These are phyloP conservation scores for Numenius phaeopus DNA, from an alignment of 2,797 vertebrate genomes.

Conservation along the genomic window DNA sequence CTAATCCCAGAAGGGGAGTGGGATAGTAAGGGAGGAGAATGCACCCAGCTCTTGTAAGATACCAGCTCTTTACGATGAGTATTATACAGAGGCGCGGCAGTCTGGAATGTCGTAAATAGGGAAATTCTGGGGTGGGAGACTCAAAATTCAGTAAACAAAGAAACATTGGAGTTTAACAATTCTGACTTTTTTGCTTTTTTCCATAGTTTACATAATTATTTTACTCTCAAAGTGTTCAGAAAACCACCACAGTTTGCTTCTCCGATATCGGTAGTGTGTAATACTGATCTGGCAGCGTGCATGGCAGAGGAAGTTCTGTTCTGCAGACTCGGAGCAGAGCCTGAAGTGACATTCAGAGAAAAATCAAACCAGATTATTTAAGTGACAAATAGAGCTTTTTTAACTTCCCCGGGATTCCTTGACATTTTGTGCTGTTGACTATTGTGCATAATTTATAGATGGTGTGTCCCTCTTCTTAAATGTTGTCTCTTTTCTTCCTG, in stretches of 20 bases:
- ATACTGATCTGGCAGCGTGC: slow-evolving; percentile 59
- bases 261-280: not conserved
- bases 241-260: slow-evolving; percentile 19
- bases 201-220: slow-evolving; percentile 44
- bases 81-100: slow-evolving; percentile 46
- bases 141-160: slow-evolving; percentile 54
- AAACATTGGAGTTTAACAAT: slow-evolving; percentile 46
- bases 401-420: slow-evolving; percentile 15
- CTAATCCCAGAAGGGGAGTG: slow-evolving; percentile 22
- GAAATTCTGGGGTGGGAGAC: slow-evolving; percentile 17
- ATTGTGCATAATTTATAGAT: slow-evolving; percentile 1
- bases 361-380: slow-evolving; percentile 53
- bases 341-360: slow-evolving; percentile 55
- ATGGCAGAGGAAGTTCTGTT: slow-evolving; percentile 37
- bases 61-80: slow-evolving; percentile 65
- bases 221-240: slow-evolving; percentile 27
- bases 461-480: not conserved
- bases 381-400: slow-evolving; percentile 35
- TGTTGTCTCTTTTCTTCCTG: not conserved
- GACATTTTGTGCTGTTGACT: slow-evolving; percentile 20
- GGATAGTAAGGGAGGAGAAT: slow-evolving; percentile 36
- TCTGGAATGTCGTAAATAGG: slow-evolving; percentile 65
- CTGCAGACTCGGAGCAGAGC: slow-evolving; percentile 40
- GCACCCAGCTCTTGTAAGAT: slow-evolving; percentile 67
- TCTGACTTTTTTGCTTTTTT: slow-evolving; percentile 39